Percentiles rank a stretch among this genome's conserved stretches.
These are phyloP conservation scores for Cyprinella venusta DNA, from an alignment of 2,797 vertebrate genomes.

Conservation along the genomic window DNA sequence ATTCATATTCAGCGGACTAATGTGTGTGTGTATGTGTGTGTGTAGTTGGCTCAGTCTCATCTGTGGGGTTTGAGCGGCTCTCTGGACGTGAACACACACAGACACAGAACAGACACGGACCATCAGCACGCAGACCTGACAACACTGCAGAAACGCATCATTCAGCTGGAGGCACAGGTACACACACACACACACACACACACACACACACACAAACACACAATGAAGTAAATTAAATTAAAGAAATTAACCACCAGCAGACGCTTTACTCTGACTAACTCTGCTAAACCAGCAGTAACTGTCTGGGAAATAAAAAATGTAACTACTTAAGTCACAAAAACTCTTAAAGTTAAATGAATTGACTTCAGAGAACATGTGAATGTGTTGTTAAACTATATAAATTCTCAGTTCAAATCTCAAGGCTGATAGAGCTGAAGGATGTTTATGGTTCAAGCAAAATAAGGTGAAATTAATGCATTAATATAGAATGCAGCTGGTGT, in stretches of 20 bases:
- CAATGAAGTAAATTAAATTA: too few species aligned
- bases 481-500: not conserved
- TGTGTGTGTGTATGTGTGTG: conserved; percentile 14
- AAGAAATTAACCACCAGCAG: not conserved
- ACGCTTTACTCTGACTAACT: not conserved
- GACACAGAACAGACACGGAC: conserved; percentile 54
- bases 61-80: conserved; percentile 60
- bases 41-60: conserved; percentile 70
- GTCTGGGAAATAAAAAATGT: too few species aligned
- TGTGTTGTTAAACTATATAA: not conserved
- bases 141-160: conserved; percentile 73
- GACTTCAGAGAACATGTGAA: not conserved
- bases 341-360: not conserved
- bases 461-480: not conserved
- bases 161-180: conserved; percentile 88
- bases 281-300: too few species aligned
- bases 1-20: not conserved
- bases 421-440: not conserved
- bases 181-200: not conserved
- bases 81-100: conserved; percentile 60
- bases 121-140: conserved; percentile 70
- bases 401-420: not conserved
- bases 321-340: not conserved
- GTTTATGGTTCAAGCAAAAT: not conserved
- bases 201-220: too few species aligned